Percentiles rank a stretch among this genome's conserved stretches.
These are phyloP conservation scores for Peromyscus californicus DNA, from an alignment of 2,113 vertebrate genomes.

Conservation along the genomic window DNA sequence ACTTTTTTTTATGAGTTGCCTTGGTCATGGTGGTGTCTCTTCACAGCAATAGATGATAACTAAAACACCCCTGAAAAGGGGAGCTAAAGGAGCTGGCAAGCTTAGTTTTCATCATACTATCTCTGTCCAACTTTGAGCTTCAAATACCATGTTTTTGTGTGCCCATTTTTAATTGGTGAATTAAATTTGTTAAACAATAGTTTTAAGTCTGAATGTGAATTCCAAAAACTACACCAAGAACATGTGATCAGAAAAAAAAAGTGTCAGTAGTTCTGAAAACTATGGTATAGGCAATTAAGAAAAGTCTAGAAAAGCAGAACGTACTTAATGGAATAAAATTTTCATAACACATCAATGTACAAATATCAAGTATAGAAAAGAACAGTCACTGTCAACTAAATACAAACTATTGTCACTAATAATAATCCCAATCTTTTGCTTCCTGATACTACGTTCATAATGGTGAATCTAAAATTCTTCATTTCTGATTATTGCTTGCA, in stretches of 20 bases:
- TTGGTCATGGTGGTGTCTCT: neutral
- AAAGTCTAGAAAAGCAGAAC: constrained; percentile 58
- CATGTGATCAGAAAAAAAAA: constrained; percentile 32
- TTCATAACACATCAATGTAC: constrained; percentile 35
- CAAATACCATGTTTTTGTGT: neutral
- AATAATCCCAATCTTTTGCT: neutral
- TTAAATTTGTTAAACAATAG: constrained; percentile 34
- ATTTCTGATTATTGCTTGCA: neutral
- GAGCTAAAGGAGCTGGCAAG: neutral
- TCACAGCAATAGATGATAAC: neutral
- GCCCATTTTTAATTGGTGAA: neutral
- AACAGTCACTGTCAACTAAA: neutral
- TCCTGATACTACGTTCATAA: constrained; percentile 4
- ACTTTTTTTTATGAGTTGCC: neutral
- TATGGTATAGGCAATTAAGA: neutral
- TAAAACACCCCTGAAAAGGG: neutral
- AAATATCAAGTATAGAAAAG: constrained; percentile 12
- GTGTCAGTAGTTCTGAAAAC: constrained; percentile 56
- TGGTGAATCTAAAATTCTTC: neutral
- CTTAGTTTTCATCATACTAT: neutral
- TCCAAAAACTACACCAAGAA: constrained; percentile 57
- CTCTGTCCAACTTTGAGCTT: constrained; percentile 15
- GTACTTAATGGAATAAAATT: constrained; percentile 69
- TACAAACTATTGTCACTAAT: constrained; percentile 19
- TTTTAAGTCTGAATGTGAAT: constrained; percentile 65